These are phyloP conservation scores for Bambusicola thoracicus DNA, from an alignment of 2,113 vertebrate species.

Conservation along the genomic window DNA sequence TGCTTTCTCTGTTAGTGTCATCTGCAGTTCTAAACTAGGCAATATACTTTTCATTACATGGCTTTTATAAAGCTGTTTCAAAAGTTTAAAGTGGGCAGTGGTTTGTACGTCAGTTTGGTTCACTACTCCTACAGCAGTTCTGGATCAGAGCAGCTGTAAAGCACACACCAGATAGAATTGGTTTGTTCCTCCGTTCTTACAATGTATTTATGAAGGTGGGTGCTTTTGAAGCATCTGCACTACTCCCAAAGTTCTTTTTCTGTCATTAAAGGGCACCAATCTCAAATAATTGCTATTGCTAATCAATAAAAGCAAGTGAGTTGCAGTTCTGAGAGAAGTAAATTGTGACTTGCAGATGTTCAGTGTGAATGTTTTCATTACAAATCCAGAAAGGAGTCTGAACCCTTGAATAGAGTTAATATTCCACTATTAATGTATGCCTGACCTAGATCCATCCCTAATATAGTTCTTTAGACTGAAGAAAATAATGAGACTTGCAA, in stretches of 20 bases:
- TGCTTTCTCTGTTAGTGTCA: not conserved
- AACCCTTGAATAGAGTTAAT: not conserved
- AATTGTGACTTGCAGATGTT: not conserved
- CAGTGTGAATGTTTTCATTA: not conserved
- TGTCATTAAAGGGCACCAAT: not conserved
- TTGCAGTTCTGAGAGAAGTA: not conserved
- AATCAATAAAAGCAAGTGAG: not conserved
- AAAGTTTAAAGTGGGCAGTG: not conserved
- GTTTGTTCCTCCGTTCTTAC: not conserved
- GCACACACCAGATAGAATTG: rapidly evolving
- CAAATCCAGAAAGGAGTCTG: not conserved
- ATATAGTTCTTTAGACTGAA: not conserved
- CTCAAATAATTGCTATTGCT: not conserved
- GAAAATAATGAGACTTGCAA: slow-evolving; percentile 29
- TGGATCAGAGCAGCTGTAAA: not conserved
- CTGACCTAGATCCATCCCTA: not conserved
- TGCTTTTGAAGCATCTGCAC: not conserved
- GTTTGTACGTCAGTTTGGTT: not conserved
- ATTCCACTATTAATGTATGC: not conserved
- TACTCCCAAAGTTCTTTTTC: not conserved
- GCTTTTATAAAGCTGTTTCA: not conserved
- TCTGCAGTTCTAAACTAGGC: not conserved
- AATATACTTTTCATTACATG: not conserved
- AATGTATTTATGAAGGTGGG: not conserved
- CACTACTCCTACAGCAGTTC: not conserved